A percentile compares a stretch with the other conserved stretches of the same genome.
These are phyloP conservation scores for Dermatemys mawii DNA, from an alignment of 2,113 vertebrate species.

Conservation along the genomic window DNA sequence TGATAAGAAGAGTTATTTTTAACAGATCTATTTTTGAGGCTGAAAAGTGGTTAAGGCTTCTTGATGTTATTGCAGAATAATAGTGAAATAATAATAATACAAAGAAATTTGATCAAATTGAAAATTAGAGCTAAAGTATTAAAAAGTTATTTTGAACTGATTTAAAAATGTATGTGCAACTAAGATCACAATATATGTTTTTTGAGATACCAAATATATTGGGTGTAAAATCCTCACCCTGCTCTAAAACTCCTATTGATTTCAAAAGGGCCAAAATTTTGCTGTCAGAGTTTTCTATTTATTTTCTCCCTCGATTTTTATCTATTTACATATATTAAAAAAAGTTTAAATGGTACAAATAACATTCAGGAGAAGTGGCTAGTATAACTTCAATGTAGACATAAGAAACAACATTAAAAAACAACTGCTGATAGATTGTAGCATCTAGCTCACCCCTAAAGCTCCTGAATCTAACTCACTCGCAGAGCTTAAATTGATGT, in stretches of 20 bases:
- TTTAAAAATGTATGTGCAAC: neutral
- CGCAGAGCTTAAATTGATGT: conserved; percentile 68
- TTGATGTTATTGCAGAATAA: neutral
- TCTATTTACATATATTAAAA: neutral
- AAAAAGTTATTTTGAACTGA: neutral
- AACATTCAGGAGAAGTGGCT: neutral
- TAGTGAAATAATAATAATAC: neutral
- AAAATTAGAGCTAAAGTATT: neutral
- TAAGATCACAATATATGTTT: neutral
- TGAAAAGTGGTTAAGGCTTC: neutral
- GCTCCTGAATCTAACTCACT: conserved; percentile 54
- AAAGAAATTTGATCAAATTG: neutral
- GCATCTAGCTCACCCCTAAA: conserved; percentile 27
- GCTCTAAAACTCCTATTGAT: neutral
- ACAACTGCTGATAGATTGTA: neutral
- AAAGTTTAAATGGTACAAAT: neutral
- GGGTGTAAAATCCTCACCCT: neutral
- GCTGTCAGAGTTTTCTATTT: neutral
- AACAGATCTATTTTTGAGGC: neutral
- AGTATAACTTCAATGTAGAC: neutral
- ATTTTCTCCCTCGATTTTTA: neutral
- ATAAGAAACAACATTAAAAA: neutral
- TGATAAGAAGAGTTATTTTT: neutral
- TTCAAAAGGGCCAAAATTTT: neutral
- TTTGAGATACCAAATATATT: neutral